Conservation (phyloP, 1,140 invertebrate species). For the Bombus haemorrhoidalis region DNA sequence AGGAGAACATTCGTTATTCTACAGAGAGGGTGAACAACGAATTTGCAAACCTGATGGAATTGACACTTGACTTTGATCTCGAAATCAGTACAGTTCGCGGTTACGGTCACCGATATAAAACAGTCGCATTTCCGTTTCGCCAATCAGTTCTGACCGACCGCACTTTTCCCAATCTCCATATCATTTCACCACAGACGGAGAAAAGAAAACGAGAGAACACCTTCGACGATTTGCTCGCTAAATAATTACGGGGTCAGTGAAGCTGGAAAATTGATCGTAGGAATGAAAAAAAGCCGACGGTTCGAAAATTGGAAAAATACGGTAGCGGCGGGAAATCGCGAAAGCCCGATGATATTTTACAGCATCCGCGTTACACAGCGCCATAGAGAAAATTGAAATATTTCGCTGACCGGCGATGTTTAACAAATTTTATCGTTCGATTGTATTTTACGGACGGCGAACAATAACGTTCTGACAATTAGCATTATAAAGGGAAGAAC, state of each 20-base stretch:
- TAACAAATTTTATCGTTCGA: conserved; percentile 55
- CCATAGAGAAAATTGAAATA: conserved; percentile 36
- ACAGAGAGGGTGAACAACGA: background rate
- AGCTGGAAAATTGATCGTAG: background rate
- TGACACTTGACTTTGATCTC: conserved; percentile 1
- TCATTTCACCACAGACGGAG: conserved; percentile 26
- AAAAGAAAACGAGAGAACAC: background rate
- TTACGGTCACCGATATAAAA: conserved; percentile 55
- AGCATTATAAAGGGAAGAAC: conserved; percentile 50
- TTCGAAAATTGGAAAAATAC: conserved; percentile 27
- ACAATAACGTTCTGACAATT: conserved; percentile 55
- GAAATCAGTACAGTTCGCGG: conserved; percentile 33
- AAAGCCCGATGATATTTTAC: conserved; percentile 39
- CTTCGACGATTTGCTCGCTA: background rate
- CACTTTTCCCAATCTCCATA: conserved; percentile 71
- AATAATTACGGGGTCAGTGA: background rate
- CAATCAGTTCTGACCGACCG: conserved; percentile 72
- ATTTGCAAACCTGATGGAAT: background rate
- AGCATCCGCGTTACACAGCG: background rate
- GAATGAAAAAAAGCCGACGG: background rate
- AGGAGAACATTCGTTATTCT: background rate
- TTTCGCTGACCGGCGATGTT: conserved; percentile 39
- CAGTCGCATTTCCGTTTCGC: conserved; percentile 67
- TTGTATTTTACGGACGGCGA: conserved; percentile 35
- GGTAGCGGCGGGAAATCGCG: conserved; percentile 17